Conservation (phyloP, 2,797 vertebrate genomes). For the Aplochiton taeniatus region DNA sequence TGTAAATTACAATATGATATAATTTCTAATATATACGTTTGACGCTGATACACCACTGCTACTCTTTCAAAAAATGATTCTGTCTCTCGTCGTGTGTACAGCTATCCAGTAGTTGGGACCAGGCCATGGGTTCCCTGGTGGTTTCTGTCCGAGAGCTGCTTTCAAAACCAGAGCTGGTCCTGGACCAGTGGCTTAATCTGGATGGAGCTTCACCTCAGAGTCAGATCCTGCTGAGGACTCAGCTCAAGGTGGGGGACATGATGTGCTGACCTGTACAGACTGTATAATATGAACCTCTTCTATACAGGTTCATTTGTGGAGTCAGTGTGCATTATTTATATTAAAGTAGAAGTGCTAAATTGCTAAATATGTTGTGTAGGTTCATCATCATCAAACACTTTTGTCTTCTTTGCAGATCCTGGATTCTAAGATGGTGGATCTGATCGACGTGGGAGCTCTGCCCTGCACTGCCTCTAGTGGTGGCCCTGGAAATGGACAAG, state of each 20-base stretch:
- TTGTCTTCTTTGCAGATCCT: slow-evolving; percentile 59
- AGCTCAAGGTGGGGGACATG: slow-evolving; percentile 80
- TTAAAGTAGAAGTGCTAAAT: too few species aligned
- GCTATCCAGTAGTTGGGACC: slow-evolving; percentile 76
- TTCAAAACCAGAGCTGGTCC: slow-evolving; percentile 71
- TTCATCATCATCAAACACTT: neutral
- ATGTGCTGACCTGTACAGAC: too few species aligned
- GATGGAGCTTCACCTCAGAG: slow-evolving; percentile 71
- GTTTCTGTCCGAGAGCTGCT: slow-evolving; percentile 82
- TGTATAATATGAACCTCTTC: too few species aligned
- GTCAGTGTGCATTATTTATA: too few species aligned
- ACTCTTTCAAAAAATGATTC: neutral
- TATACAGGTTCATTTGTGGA: too few species aligned
- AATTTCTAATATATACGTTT: neutral
- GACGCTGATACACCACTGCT: neutral
- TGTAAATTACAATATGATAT: neutral
- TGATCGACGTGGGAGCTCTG: slow-evolving; percentile 62
- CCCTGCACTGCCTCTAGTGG: slow-evolving; percentile 54
- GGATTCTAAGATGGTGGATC: slow-evolving; percentile 72
- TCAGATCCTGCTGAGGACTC: slow-evolving; percentile 83
- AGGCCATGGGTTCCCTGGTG: slow-evolving; percentile 78
- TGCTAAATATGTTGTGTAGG: neutral
- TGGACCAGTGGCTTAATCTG: slow-evolving; percentile 84
- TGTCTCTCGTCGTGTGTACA: slow-evolving; percentile 22
- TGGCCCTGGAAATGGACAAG: slow-evolving; percentile 59